phyloP scores from a whole-genome alignment of 2,888 invertebrate genomes.

The Tortrix viridana region DNA sequence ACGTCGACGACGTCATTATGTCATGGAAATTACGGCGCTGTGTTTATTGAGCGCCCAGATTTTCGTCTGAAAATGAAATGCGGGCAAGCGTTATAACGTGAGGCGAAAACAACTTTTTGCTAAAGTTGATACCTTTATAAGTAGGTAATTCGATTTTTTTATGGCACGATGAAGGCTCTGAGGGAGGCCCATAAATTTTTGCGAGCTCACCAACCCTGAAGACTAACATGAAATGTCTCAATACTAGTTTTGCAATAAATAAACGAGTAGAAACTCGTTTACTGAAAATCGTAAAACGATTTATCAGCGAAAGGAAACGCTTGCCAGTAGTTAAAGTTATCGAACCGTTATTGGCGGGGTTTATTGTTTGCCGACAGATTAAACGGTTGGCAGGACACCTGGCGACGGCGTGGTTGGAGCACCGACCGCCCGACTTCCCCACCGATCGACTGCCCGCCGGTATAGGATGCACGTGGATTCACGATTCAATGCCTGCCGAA shows the following conservation, averaged over 20 bases:
- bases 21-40: slow-evolving; percentile 23
- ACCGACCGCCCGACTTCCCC: slow-evolving; percentile 11
- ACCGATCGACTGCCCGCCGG: slow-evolving; percentile 10
- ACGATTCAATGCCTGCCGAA: slow-evolving; percentile 42
- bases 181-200: no score
- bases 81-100: not conserved
- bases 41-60: slow-evolving; percentile 18
- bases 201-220: no score
- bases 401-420: slow-evolving; percentile 42
- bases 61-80: slow-evolving; percentile 20
- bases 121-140: no score
- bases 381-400: slow-evolving; percentile 60
- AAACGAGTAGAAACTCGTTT: no score
- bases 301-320: slow-evolving; percentile 27
- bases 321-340: slow-evolving; percentile 39
- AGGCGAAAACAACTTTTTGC: not conserved
- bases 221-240: no score
- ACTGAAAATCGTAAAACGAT: not conserved
- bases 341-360: slow-evolving; percentile 45
- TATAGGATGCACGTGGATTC: slow-evolving; percentile 43
- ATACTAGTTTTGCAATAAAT: no score
- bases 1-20: slow-evolving; percentile 28
- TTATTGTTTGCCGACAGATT: slow-evolving; percentile 67
- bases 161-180: no score
- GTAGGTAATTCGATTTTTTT: no score